Base-by-base conservation (phyloP, 2,888 invertebrate species). In the Unio pictorum region DNA sequence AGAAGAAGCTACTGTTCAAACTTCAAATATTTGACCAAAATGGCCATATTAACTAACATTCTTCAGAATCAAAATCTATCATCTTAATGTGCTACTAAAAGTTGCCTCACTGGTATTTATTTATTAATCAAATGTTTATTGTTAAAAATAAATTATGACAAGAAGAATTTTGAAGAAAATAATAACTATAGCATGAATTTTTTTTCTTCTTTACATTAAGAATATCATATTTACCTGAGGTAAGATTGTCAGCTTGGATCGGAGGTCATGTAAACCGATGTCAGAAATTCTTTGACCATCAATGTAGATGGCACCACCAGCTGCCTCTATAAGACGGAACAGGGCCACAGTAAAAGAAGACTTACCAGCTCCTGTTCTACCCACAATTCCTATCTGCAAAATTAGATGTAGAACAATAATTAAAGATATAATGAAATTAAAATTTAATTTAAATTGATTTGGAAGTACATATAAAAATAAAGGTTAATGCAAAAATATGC, bases 181-280 rank as follows among this genome's bases (percentile, higher is more conserved):
- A 62, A 62, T 2, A 62, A 28, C n/a, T 17, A 30, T 6, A 62
- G 34, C 34, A 62, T 62, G n/a, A 62, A 18, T 1, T 1, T 34
- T 5, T 34, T 0, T 7, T 45, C 0, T 45, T 45, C 11, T 11
- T 8, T 45, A 45, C 45, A 45, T 45, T 45, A 45, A 45, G 15
- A 45, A 45, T 15, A 45, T 45, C 45, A 45, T 45, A 15, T 15
- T 15, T 76, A 89, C 90, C 85, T 91, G 90, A n/a, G 90, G 90
- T 28, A 91, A 84, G 71, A 91, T 90, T 55, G 90, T 90, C 17
- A 91, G 77, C 61, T 83, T 83, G 6, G 86, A 83, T 34, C 91
- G 76, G 8, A 91, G 82, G 68, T 90, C 88, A 72, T 90, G 90
- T 18, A 88, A 79, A 3, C 87, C 87, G 4, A 87, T 73, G 23